Conservation (phyloP, 2,888 invertebrate species). For the Ctenicera cuprea region DNA sequence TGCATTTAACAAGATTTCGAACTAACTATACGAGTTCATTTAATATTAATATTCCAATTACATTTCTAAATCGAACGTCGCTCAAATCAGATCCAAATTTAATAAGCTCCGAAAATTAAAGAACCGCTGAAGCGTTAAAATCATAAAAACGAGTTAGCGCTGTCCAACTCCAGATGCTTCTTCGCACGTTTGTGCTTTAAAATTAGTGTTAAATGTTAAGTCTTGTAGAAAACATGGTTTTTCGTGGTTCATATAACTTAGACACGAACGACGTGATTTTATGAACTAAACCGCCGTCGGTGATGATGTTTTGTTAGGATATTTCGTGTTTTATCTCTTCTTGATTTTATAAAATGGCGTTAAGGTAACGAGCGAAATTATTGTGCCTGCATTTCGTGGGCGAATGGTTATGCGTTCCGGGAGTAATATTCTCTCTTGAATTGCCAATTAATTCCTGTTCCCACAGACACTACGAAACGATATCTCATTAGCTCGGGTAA, state of each 20-base stretch:
- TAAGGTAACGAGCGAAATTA: conserved; percentile 24
- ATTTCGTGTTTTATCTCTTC: conserved; percentile 7
- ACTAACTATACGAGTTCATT: background rate
- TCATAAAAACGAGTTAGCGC: conserved; percentile 16
- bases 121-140: conserved; percentile 14
- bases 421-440: conserved; percentile 27
- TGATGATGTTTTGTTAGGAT: background rate
- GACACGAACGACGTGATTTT: background rate
- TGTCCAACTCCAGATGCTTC: conserved; percentile 18
- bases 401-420: conserved; percentile 16
- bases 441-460: conserved; percentile 31
- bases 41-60: conserved; percentile 28
- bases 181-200: conserved; percentile 4
- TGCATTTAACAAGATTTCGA: conserved; percentile 10
- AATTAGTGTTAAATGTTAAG: conserved; percentile 14
- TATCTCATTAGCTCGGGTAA: conserved; percentile 18
- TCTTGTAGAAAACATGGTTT: conserved; percentile 8
- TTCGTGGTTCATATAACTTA: background rate
- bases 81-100: conserved; percentile 24
- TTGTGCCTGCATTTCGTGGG: conserved; percentile 22
- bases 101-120: conserved; percentile 10
- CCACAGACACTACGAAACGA: conserved; percentile 18
- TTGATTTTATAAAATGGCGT: conserved; percentile 1
- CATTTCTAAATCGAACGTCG: conserved; percentile 25
- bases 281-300: background rate